Evolutionary conservation across 1,140 invertebrate genomes (phyloP).

Genomic region (Drosophila rufa): DNA sequence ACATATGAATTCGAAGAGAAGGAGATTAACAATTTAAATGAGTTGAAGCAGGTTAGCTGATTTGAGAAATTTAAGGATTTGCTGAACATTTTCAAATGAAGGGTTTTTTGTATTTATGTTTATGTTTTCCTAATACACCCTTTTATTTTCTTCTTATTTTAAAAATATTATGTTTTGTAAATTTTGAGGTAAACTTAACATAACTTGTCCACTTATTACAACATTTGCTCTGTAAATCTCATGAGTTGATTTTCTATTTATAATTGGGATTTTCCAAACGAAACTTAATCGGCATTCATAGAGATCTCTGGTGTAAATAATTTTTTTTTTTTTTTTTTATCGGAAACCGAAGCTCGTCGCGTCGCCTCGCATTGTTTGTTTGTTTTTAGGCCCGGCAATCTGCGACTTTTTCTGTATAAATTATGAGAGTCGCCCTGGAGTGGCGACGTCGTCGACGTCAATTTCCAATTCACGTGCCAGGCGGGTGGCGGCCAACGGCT

Average conservation of each 20-base stretch:
- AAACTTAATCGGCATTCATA: slow-evolving; percentile 2
- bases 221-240: background rate
- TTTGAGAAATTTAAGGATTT: too few relatives aligned
- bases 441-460: slow-evolving; percentile 13
- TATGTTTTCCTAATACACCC: background rate
- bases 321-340: slow-evolving; percentile 10
- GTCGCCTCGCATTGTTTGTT: slow-evolving; percentile 4
- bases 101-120: too few relatives aligned
- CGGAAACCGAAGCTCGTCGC: background rate
- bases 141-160: background rate
- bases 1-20: too few relatives aligned
- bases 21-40: too few relatives aligned
- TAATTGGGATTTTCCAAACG: background rate
- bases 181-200: background rate
- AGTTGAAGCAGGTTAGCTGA: too few relatives aligned
- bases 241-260: background rate
- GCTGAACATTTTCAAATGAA: too few relatives aligned
- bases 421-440: slow-evolving; percentile 14
- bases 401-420: slow-evolving; percentile 40
- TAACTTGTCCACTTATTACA: background rate
- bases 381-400: slow-evolving; percentile 24
- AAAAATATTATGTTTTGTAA: background rate
- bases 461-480: slow-evolving; percentile 41
- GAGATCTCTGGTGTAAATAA: background rate
- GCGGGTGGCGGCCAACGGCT: slow-evolving; percentile 1